These are phyloP conservation scores for Lucinisca nassula DNA, from an alignment of 2,888 invertebrate genomes.

Conservation along the genomic window DNA sequence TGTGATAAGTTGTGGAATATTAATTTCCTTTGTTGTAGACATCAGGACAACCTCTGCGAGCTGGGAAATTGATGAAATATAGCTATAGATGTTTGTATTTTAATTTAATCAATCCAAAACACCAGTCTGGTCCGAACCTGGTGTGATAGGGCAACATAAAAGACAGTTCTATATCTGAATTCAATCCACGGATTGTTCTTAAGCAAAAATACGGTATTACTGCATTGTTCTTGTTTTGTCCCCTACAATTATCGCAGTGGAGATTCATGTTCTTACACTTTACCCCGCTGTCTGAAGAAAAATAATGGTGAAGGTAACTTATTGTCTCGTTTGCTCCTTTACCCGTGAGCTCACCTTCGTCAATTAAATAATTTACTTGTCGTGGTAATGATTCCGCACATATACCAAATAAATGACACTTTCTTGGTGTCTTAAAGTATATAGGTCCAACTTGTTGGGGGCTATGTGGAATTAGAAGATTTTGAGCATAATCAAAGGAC, in stretches of 20 bases:
- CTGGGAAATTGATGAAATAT: no score
- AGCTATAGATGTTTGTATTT: constrained; percentile 1
- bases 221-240: constrained; percentile 6
- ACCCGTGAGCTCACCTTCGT: background rate
- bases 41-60: no score
- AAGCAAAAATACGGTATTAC: background rate
- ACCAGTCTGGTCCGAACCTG: background rate
- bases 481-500: background rate
- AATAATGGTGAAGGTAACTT: background rate
- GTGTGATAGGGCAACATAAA: background rate
- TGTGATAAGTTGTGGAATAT: no score
- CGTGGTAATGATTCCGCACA: background rate
- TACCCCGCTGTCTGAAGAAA: background rate
- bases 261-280: background rate
- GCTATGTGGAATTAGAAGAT: background rate
- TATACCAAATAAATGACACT: background rate
- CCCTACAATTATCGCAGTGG: background rate
- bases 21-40: no score
- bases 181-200: background rate
- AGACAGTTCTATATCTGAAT: background rate
- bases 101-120: background rate
- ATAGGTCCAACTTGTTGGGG: background rate
- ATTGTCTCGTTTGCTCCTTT: background rate
- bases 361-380: background rate
- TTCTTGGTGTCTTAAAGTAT: background rate